Conservation (phyloP, 2,888 invertebrate genomes). For the Aphidoletes aphidimyza region DNA sequence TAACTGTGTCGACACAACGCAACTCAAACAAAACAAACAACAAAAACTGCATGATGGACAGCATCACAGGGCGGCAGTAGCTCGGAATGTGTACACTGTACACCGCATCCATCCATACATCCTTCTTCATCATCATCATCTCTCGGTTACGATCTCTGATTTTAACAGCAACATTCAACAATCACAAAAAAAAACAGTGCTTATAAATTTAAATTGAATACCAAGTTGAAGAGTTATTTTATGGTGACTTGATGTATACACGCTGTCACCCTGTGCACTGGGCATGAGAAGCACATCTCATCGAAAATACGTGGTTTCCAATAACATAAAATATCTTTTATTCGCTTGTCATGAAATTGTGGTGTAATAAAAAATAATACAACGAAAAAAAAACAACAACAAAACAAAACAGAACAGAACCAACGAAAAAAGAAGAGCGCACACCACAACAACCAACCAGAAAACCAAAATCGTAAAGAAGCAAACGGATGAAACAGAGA, state of each 20-base stretch:
- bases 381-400: slow-evolving; percentile 7
- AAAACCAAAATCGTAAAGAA: neutral
- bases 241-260: too few species aligned
- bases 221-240: too few species aligned
- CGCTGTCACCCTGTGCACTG: neutral
- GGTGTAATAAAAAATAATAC: slow-evolving; percentile 41
- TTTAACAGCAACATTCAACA: too few species aligned
- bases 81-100: too few species aligned
- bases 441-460: too few species aligned
- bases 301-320: slow-evolving; percentile 11
- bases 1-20: neutral
- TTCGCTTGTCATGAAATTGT: slow-evolving; percentile 42
- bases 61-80: slow-evolving; percentile 13
- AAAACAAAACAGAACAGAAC: neutral
- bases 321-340: slow-evolving; percentile 32
- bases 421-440: neutral
- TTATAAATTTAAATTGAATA: too few species aligned
- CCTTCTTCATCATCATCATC: too few species aligned
- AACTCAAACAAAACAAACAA: neutral
- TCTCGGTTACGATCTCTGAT: too few species aligned
- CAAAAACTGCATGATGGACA: slow-evolving; percentile 16
- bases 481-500: slow-evolving; percentile 10
- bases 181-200: too few species aligned
- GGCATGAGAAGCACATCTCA: neutral
- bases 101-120: too few species aligned